Base-by-base conservation (phyloP, 2,888 invertebrate genomes). In the Operophtera brumata region DNA sequence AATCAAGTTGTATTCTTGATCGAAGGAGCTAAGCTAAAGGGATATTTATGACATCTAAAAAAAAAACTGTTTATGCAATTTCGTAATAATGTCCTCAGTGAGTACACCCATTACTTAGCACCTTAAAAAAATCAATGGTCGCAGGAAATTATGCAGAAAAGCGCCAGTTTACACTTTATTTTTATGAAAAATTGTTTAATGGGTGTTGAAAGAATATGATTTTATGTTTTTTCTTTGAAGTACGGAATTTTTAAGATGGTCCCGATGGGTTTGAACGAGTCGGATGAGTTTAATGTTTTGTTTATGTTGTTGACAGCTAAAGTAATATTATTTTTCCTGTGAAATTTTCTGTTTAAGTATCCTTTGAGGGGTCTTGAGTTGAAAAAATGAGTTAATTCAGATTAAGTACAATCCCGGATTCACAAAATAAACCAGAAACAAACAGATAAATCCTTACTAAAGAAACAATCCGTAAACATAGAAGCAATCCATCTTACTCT, bases 401-500 rank as follows among this genome's bases (percentile, higher is more conserved):
- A n/a, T n/a, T n/a, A n/a, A n/a, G n/a, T n/a, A n/a, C 2, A 20
- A 20, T 20, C 20, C 4, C 20, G 8, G 30, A 30, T 30, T 10
- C 10, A 30, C 30, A 30, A 30, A 30, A 30, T 11, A 12, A 36
- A 35, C 12, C 34, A 25, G 12, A 39, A 30, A 10, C 47, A 47
- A 35, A 43, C 43, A 43, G 12, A 36, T 30, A 43, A 20, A 50
- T 36, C 32, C 35, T 6, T 10, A 11, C 36, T 20, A 30, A 37
- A 4, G 20, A 20, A 20, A 20, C 20, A 20, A 20, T 20, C 4
- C 20, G 7, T 37, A 26, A 20, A 49, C 36, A 28, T 10, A 46
- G 12, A 37, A 47, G 20, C 41, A 35, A 52, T 52, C 28, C 36
- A 42, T 52, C 52, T 52, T 46, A 25, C 10, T 44, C 30, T 5